Conservation (phyloP, 2,888 invertebrate genomes). For the Coelinius sp. region DNA sequence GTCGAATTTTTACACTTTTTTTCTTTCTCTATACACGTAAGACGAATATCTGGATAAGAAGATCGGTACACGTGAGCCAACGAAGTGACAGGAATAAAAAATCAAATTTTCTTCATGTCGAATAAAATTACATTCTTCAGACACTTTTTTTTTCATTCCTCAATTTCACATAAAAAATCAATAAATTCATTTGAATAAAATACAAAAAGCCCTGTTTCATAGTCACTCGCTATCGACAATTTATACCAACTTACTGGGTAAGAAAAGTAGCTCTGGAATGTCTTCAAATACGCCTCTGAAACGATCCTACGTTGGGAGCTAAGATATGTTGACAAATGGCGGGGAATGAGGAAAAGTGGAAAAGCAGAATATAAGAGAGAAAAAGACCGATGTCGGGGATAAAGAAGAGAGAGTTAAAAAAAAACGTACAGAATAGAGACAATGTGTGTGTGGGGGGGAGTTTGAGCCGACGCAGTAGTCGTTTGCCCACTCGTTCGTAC, state of each 20-base stretch:
- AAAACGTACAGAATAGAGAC: neutral
- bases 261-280: conserved; percentile 3
- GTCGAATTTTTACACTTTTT: neutral
- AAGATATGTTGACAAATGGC: conserved; percentile 39
- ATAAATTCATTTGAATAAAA: neutral
- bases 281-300: conserved; percentile 2
- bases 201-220: neutral
- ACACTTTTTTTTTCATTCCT: neutral
- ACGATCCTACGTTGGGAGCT: neutral
- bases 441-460: conserved; percentile 4
- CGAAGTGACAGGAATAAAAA: neutral
- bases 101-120: neutral
- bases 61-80: neutral
- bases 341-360: conserved; percentile 23
- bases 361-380: conserved; percentile 28
- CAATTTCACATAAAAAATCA: neutral
- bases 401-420: neutral
- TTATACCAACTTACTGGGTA: neutral
- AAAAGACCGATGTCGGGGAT: neutral
- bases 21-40: neutral
- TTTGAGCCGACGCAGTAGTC: conserved; percentile 27
- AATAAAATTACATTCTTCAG: neutral
- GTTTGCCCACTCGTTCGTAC: conserved; percentile 28
- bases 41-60: conserved; percentile 2
- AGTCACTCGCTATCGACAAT: conserved; percentile 1